Base-by-base conservation (phyloP, 2,888 invertebrate genomes). In the Polydrusus tereticollis region DNA sequence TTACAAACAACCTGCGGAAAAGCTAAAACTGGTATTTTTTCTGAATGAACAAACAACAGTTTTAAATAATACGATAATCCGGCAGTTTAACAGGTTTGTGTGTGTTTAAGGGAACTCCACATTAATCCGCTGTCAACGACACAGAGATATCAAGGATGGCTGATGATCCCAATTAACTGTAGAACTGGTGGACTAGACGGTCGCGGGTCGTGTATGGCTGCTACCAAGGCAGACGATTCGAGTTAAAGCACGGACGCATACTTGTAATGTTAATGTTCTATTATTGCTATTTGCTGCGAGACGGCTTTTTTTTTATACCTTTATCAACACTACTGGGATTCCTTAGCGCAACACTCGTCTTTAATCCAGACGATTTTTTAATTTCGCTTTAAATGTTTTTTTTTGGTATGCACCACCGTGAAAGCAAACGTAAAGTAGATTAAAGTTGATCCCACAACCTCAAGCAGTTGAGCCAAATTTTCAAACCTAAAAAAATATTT, bases 1-100 rank as follows among this genome's bases (percentile, higher is more conserved):
- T 67, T 67, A 58, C 66, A 67, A 67, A 67, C 47, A 45, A 58
- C 58, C 58, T 45, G 33, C 58, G 45, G 66, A 58, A 67, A 67
- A 47, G 21, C 23, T 47, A n/a, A 33, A 20, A 66, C 36, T 36
- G n/a, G 36, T 36, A 36, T 36, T 23, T 64, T 57, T 33, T 65
- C 33, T 45, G 33, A 67, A 58, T 67, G 58, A 58, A 26, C 47
- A 29, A 23, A 41, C 41, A 58, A 21, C 58, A 20, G 38, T 20
- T 38, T 36, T 23, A 23, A 50, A 21, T 8, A 47, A 50, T 50
- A 55, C 52, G 14, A 8, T 55, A 55, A 55, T 29, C 29, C 10
- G n/a, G 29, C 18, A n/a, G 33, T 55, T 50, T 60, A 68, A 68
- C 60, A 23, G 60, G 55, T 68, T 68, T 52, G 14, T 43, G 29